Evolutionary conservation across 2,797 vertebrate species (phyloP).

Genomic region (Hafferia zeledoni): DNA sequence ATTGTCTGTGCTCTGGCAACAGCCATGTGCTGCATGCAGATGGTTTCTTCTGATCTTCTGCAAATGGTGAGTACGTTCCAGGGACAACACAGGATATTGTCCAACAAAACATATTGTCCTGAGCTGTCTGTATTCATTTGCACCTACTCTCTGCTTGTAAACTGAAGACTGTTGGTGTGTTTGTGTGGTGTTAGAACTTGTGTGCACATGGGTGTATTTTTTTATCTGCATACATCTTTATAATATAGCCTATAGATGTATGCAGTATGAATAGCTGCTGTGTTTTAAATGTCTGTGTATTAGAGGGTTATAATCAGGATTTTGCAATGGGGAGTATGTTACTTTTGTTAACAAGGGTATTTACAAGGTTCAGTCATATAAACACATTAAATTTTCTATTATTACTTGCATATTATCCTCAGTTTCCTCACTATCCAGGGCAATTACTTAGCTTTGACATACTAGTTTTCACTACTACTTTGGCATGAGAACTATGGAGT

Average conservation of each 20-base stretch:
- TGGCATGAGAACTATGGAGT: background rate
- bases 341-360: background rate
- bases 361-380: background rate
- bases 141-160: background rate
- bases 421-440: background rate
- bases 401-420: background rate
- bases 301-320: background rate
- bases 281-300: background rate
- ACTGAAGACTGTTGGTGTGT: background rate
- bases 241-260: background rate
- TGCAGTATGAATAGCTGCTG: background rate
- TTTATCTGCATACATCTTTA: background rate
- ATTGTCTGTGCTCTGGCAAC: constrained; percentile 97
- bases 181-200: background rate
- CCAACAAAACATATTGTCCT: background rate
- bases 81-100: background rate
- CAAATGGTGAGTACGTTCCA: constrained; percentile 90
- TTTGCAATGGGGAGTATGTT: background rate
- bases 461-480: background rate
- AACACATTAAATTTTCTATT: background rate
- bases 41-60: constrained; percentile 95
- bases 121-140: background rate
- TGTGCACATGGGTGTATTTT: background rate
- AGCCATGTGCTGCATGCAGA: constrained; percentile 99
- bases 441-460: background rate